Conservation (phyloP, 2,888 invertebrate genomes). For the Pachycephus smyrnensis region DNA sequence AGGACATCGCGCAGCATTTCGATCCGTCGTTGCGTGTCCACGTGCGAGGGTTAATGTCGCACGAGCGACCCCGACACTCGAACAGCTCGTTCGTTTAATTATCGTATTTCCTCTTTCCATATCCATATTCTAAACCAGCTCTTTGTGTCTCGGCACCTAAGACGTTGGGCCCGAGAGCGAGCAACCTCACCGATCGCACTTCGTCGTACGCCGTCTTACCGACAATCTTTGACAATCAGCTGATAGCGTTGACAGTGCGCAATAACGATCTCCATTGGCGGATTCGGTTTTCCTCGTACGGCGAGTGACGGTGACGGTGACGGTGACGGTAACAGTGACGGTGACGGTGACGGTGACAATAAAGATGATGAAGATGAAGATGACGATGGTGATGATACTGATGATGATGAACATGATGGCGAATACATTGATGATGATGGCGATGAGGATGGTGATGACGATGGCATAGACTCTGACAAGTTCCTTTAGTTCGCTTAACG, state of each 20-base stretch:
- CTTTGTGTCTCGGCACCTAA: slow-evolving; percentile 21
- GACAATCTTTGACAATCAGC: slow-evolving; percentile 29
- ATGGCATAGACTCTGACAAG: slow-evolving; percentile 55
- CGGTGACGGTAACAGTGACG: slow-evolving; percentile 24
- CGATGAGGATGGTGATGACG: slow-evolving; percentile 51
- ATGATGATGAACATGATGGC: slow-evolving; percentile 35
- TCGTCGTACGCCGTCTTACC: slow-evolving; percentile 13
- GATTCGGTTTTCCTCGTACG: slow-evolving; percentile 14
- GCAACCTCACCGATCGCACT: slow-evolving; percentile 15
- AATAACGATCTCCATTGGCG: slow-evolving; percentile 4
- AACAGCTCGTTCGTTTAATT: slow-evolving; percentile 3
- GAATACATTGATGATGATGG: slow-evolving; percentile 38
- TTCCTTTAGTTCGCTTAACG: slow-evolving; percentile 57
- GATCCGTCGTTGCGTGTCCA: slow-evolving; percentile 9
- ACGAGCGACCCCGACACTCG: slow-evolving; percentile 2
- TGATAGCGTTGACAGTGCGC: slow-evolving; percentile 30
- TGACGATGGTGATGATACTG: slow-evolving; percentile 25
- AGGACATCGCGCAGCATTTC: slow-evolving; percentile 30
- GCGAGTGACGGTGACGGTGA: slow-evolving; percentile 27
- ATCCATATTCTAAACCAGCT: slow-evolving; percentile 8
- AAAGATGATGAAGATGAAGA: slow-evolving; percentile 5
- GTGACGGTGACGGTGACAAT: slow-evolving; percentile 19
- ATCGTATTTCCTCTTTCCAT: slow-evolving; percentile 14
- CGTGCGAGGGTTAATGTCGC: not conserved
- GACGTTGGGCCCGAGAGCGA: slow-evolving; percentile 14